phyloP scores from a whole-genome alignment of 2,888 invertebrate species.

The Amphipoea oculea region DNA sequence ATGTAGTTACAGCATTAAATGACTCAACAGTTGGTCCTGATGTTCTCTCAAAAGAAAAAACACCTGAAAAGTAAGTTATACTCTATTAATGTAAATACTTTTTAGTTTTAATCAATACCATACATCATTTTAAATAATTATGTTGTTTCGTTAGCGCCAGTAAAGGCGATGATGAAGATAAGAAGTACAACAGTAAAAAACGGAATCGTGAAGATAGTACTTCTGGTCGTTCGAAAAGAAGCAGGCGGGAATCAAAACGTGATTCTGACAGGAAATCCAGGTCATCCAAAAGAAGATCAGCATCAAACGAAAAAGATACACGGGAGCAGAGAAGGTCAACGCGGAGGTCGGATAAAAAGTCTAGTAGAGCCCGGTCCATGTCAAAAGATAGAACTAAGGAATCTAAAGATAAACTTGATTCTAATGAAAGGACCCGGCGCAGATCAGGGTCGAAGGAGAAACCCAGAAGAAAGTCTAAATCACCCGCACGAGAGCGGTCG shows the following conservation, averaged over 20 bases:
- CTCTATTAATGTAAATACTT: not conserved
- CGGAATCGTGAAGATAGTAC: conserved; percentile 73
- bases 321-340: conserved; percentile 75
- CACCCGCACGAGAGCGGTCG: conserved; percentile 74
- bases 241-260: conserved; percentile 79
- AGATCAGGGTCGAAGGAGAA: conserved; percentile 80
- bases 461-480: conserved; percentile 77
- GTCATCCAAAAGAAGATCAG: conserved; percentile 80
- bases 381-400: conserved; percentile 80
- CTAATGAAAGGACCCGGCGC: conserved; percentile 75
- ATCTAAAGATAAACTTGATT: conserved; percentile 79
- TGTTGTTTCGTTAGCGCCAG: conserved; percentile 52
- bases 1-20: conserved; percentile 92
- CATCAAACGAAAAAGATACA: conserved; percentile 76
- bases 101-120: not conserved
- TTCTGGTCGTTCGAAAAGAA: conserved; percentile 76
- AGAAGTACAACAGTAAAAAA: conserved; percentile 68
- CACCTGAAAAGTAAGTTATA: conserved; percentile 73
- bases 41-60: conserved; percentile 60
- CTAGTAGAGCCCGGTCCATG: conserved; percentile 73
- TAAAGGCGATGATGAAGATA: conserved; percentile 61
- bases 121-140: not conserved
- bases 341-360: conserved; percentile 78
- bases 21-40: conserved; percentile 85
- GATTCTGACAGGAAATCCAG: conserved; percentile 81